Evolutionary conservation across 2,113 vertebrate genomes (phyloP), one percentile per base, ranked within the genome.

Genomic region (Alosa alosa): DNA sequence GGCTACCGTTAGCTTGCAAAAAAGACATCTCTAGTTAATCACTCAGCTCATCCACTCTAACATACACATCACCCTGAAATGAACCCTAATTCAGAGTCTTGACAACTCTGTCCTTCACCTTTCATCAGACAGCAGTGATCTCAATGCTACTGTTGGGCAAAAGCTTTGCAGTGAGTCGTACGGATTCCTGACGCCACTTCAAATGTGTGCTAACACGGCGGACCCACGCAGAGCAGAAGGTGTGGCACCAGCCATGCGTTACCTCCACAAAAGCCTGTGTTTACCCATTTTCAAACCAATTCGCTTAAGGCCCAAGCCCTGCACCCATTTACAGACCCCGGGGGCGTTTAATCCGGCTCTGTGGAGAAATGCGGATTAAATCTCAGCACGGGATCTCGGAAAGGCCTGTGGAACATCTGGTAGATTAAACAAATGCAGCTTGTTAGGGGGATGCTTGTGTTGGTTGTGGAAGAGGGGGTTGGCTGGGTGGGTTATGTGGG

Each of bases 331-430:
- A 44, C 41, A 68, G 22, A 57, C 18, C 55, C 55, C 78, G 82
- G 49, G 25, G 4, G 84, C 41, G 81, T 83, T 52, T 91, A 85
- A 91, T 90, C 86, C 85, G 2, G 3, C 44, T 83, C 44, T 86
- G 31, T 88, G 72, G 55, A 85, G 20, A 87, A 89, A 86, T 75
- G 4, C 36, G 45, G 90, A 90, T 91, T 86, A 89, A 31, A 88
- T 81, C 87, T 31, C 84, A 68, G 87, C 82, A 86, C 41, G 64
- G 85, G 39, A 86, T 45, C 82, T 64, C 57, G 22, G 17, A 86
- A 64, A 86, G 45, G 49, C 68, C 55, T 7, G 87, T 75, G 64
- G 41, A 89, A 90, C 87, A 91, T 90, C 90, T 91, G 90, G 55
- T 83, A 72, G 87, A 87, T 85, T 83, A 90, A 86, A 72, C 82